Evolutionary conservation across 2,888 invertebrate genomes (phyloP).

Genomic region (Pyrrhosoma nymphula): DNA sequence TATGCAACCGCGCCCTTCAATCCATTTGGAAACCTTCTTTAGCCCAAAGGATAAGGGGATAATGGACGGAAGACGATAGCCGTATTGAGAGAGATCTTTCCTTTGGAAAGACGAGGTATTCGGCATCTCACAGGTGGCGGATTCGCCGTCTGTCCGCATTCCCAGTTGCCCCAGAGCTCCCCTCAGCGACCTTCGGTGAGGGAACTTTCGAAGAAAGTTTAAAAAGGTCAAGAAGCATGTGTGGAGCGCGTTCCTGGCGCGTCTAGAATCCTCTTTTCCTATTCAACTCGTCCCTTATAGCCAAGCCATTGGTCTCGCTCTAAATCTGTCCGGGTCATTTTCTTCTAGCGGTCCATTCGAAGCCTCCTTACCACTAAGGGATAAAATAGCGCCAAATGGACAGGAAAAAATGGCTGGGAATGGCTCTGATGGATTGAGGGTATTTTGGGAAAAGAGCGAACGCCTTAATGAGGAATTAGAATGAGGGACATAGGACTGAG

Average conservation of each 20-base stretch:
- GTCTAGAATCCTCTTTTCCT: background rate
- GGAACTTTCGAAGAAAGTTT: background rate
- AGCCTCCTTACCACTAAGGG: background rate
- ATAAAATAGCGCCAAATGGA: background rate
- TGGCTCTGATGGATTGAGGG: background rate
- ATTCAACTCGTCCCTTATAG: background rate
- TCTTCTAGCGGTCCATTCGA: background rate
- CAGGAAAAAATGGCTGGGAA: background rate
- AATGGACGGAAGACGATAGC: background rate
- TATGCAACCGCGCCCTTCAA: background rate
- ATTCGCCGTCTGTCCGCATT: background rate
- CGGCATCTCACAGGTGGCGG: slow-evolving; percentile 11
- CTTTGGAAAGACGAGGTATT: background rate
- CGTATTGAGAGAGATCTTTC: background rate
- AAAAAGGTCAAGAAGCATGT: slow-evolving; percentile 22
- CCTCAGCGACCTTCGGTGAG: background rate
- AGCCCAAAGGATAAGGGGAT: background rate
- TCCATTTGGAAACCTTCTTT: background rate
- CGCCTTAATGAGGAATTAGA: background rate
- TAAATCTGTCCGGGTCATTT: background rate
- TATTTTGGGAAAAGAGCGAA: background rate
- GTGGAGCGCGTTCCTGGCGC: background rate
- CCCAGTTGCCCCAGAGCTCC: background rate
- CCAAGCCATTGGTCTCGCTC: background rate
- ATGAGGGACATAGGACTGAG: too few species aligned